A percentile compares a stretch with the other conserved stretches of the same genome.
Evolutionary conservation across 2,888 invertebrate species (phyloP).

Genomic region (Seira ritae): DNA sequence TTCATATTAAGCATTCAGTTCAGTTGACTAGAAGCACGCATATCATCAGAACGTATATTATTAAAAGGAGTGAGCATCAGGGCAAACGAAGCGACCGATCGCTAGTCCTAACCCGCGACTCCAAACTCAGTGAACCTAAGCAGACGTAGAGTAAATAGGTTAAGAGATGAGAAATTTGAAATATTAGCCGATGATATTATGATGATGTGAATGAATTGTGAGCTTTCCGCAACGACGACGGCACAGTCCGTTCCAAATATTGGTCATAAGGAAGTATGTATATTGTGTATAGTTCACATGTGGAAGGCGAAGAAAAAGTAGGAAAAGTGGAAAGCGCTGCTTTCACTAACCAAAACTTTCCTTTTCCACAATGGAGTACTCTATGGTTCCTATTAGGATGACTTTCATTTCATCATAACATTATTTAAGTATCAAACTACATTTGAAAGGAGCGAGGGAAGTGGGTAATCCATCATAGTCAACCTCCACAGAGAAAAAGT

Average conservation of each 20-base stretch:
- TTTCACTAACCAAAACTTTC: slow-evolving; percentile 18
- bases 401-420: slow-evolving; percentile 27
- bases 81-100: not conserved
- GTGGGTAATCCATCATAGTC: slow-evolving; percentile 74
- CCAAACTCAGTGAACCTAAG: not conserved
- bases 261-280: slow-evolving; percentile 12
- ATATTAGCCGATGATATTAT: slow-evolving; percentile 44
- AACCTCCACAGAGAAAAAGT: slow-evolving; percentile 58
- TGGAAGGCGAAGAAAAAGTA: not conserved
- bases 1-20: not conserved
- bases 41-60: slow-evolving; percentile 1
- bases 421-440: slow-evolving; percentile 49
- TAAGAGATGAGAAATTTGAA: slow-evolving; percentile 11
- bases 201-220: slow-evolving; percentile 51
- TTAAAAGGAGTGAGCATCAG: not conserved
- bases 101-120: not conserved
- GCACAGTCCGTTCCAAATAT: slow-evolving; percentile 4
- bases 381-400: slow-evolving; percentile 4
- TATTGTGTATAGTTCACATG: not conserved
- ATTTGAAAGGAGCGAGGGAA: slow-evolving; percentile 63
- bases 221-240: slow-evolving; percentile 7
- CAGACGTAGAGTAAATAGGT: slow-evolving; percentile 8
- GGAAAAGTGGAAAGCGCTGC: slow-evolving; percentile 14
- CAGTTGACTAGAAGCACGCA: not conserved
- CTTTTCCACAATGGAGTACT: slow-evolving; percentile 26